Evolutionary conservation across 1,140 invertebrate species (phyloP), one percentile per base, ranked within the genome.

Genomic region (Platorchestia sp.): DNA sequence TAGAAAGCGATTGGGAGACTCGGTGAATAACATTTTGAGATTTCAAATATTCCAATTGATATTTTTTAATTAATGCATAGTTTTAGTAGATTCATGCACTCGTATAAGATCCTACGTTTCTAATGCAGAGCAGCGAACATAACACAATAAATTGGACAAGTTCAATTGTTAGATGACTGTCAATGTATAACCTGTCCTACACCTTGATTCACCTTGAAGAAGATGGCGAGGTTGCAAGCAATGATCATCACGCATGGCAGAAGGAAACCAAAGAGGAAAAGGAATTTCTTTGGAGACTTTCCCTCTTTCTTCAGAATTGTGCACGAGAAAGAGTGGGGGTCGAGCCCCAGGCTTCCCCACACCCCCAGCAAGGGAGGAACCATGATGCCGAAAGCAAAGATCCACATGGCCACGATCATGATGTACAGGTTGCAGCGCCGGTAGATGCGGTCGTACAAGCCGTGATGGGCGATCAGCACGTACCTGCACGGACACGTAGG

Each of bases 261-360:
- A 0, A 75, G 47, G 47, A 99, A 98, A 7, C 98, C 98, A 96
- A 99, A 97, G 0, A 98, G 97, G 97, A 99, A 99, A 0, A 99
- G 97, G 95, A 98, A 98, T 97, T 99, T 99, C 97, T 99, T 99
- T 0, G 99, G 98, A 14, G 98, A 99, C 53, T 97, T 97, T 44
- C 97, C 98, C 40, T 98, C 98, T 96, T 98, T 97, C 95, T 97
- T 97, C 10, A 99, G 97, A 95, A 99, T 99, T 0, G 98, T 99
- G 97, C 98, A 99, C 0, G 98, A 99, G 97, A 99, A 99, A 0
- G 98, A 98, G 1, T 97, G 97, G 16, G 97, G 97, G 96, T 99
- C 98, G 16, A 99, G 97, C 0, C 98, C 98, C 96, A 99, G 97
- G 95, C 97, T 98, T 6, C 98, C 98, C 98, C 98, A 99, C 5